Conservation (phyloP, 2,888 invertebrate species). For the Timandra comae region DNA sequence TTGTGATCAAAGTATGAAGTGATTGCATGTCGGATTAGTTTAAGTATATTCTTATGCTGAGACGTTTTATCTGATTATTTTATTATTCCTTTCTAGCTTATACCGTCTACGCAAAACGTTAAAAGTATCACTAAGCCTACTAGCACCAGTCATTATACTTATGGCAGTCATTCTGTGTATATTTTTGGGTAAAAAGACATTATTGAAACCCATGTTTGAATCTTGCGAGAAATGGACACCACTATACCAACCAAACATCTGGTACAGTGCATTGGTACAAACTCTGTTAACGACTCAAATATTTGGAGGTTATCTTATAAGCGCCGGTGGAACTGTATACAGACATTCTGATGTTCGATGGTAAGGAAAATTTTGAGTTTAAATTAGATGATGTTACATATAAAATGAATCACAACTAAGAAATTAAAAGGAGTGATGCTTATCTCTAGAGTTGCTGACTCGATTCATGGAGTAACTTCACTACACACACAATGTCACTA, state of each 20-base stretch:
- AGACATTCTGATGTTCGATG: constrained; percentile 80
- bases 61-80: background rate
- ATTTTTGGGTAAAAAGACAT: constrained; percentile 50
- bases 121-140: constrained; percentile 53
- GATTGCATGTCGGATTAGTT: no score
- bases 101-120: constrained; percentile 71
- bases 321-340: constrained; percentile 79
- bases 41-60: no score
- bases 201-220: constrained; percentile 46
- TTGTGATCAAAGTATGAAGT: no score
- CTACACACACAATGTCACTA: no score
- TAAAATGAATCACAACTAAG: no score
- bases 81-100: constrained; percentile 38
- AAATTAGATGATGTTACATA: no score
- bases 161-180: constrained; percentile 50
- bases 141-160: constrained; percentile 49
- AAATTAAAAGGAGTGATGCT: no score
- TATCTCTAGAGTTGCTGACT: no score
- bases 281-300: constrained; percentile 80
- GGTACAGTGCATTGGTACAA: constrained; percentile 81
- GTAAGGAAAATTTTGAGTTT: no score
- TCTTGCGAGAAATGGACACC: constrained; percentile 61
- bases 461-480: no score
- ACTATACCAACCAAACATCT: constrained; percentile 58
- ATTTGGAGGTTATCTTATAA: constrained; percentile 79